Conservation (phyloP, 2,888 invertebrate species). For the Latrodectus elegans region DNA sequence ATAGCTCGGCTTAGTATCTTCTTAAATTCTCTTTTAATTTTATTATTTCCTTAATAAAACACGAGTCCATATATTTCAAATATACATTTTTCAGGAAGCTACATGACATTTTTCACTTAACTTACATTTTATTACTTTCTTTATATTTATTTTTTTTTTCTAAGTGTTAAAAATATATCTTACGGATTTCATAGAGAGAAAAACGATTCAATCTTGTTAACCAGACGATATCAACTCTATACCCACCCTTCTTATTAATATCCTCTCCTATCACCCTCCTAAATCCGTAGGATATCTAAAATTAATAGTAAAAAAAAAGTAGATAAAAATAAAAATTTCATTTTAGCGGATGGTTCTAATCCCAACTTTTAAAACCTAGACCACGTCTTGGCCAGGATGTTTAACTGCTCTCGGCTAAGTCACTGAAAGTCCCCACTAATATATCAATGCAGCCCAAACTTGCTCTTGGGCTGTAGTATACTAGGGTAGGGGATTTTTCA, state of each 20-base stretch:
- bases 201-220: no score
- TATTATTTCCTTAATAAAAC: no score
- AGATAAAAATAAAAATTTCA: constrained; percentile 11
- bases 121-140: no score
- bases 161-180: no score
- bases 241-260: background rate
- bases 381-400: constrained; percentile 28
- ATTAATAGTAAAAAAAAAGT: background rate
- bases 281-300: background rate
- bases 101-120: no score
- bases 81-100: no score
- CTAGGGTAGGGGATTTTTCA: background rate
- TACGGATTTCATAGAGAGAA: no score
- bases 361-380: constrained; percentile 34
- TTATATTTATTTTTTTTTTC: no score
- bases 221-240: no score
- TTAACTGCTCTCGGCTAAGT: constrained; percentile 39
- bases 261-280: background rate
- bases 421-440: constrained; percentile 30
- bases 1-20: no score
- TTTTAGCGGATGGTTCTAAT: constrained; percentile 22
- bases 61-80: no score
- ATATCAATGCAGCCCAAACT: constrained; percentile 53
- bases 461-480: constrained; percentile 23
- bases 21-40: no score